Evolutionary conservation across 2,888 invertebrate genomes (phyloP), one percentile per base, ranked within the genome.

Genomic region (Machimus atricapillus): DNA sequence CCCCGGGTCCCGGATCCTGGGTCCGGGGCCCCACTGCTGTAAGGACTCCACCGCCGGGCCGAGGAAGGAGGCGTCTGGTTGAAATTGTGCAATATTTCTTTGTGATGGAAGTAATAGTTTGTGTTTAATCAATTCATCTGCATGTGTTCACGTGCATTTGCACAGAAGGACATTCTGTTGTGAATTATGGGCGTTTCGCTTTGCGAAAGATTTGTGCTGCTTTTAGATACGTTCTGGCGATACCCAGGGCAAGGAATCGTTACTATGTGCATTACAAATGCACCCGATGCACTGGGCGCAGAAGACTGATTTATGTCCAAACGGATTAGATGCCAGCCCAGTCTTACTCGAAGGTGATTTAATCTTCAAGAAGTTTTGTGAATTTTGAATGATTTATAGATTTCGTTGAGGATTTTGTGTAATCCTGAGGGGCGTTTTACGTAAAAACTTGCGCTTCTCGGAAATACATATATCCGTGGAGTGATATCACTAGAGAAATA

Each of bases 121-220:
- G 87, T 86, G 85, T 88, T 88, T 88, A 88, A 88, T 87, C 88
- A 88, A 88, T 88, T 86, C 87, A 87, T 88, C 87, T 86, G 78
- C 78, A 86, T 86, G 66, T 86, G 86, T 86, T 78, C 86, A 79
- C 58, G 79, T 86, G 86, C 77, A 77, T 77, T 86, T 86, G 76
- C 76, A 77, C 76, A 86, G 86, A 86, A 85, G 77, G 77, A 86
- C 77, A 86, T 86, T 86, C 52, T 76, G 56, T 56, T 86, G 86
- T 86, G 86, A 86, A 77, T 86, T 86, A 86, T 86, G 77, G 56
- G 86, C 34, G 86, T 86, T 86, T 77, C 86, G 86, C 56, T 40
- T 86, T 56, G 56, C 37, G 56, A 86, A 77, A 86, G 86, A 86
- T 86, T 86, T 83, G 83, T 83, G 40, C 83, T 83, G 83, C 73